Evolutionary conservation across 2,888 invertebrate species (phyloP), one percentile per base, ranked within the genome.

Genomic region (Trichogramma evanescens): DNA sequence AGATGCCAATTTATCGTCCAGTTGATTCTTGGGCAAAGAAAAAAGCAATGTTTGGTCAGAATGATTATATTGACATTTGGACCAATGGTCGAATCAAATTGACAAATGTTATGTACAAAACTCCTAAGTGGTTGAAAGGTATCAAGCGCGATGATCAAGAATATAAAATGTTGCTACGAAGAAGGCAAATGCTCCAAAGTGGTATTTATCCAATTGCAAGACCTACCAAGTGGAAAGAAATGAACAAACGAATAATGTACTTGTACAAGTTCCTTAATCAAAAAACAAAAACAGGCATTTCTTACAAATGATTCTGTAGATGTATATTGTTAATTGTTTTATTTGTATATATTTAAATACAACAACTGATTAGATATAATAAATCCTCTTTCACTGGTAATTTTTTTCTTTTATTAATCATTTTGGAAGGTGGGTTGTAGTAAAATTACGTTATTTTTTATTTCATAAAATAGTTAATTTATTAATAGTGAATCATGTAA

Each of bases 31-130:
- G 95, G 95, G 73, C 80, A 0, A 83, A 86, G 67, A 88, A 86
- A 69, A 84, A 84, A 71, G 93, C 95, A 2, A 76, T 93, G 0
- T 94, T 91, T 80, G 97, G 97, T 0, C 95, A 95, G 76, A 97
- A 97, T 80, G 96, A 97, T 78, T 97, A 96, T 73, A 95, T 97
- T 66, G 96, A 98, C 76, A 95, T 98, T 61, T 82, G 98, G 56
- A 97, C 97, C 2, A 86, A 89, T 72, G 92, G 91, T 43, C 82
- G 82, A 10, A 67, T 89, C 5, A 92, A 95, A 75, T 96, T 97
- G 0, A 87, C 89, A 0, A 88, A 86, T 73, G 85, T 95, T 9
- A 77, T 94, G 9, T 94, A 95, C 72, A 86, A 88, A 63, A 84
- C 95, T 5, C 97, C 97, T 0, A 79, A 84, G 0, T 98, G 96